A percentile compares a stretch with the other conserved stretches of the same genome.
These are phyloP conservation scores for Calliopsis andreniformis DNA, from an alignment of 1,140 invertebrate genomes.

Conservation along the genomic window DNA sequence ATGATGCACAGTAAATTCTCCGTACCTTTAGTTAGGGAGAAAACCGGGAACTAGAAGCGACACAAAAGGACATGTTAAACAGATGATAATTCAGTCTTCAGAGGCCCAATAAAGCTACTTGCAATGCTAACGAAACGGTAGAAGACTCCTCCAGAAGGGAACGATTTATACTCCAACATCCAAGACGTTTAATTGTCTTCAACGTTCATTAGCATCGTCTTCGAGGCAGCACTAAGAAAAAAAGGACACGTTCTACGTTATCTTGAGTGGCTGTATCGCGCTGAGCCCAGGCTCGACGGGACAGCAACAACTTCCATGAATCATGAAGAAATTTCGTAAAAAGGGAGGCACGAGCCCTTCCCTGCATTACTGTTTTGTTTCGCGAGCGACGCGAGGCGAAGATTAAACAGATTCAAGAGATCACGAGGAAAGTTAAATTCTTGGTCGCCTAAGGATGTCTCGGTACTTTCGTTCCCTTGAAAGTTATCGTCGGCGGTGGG, in stretches of 20 bases:
- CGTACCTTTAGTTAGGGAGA: too few relatives aligned
- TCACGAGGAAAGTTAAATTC: conserved; percentile 41
- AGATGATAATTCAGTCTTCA: too few relatives aligned
- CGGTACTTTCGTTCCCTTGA: conserved; percentile 8
- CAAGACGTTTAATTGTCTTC: background rate
- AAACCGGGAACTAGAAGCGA: too few relatives aligned
- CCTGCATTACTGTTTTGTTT: background rate
- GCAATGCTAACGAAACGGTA: too few relatives aligned
- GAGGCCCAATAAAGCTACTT: too few relatives aligned
- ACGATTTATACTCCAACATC: background rate
- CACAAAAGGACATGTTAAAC: background rate
- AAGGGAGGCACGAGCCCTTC: background rate
- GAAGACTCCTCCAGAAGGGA: too few relatives aligned
- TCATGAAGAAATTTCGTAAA: background rate
- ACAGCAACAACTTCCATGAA: background rate
- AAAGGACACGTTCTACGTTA: background rate
- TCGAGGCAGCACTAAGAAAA: background rate
- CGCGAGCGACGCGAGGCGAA: conserved; percentile 11
- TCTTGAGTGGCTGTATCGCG: background rate
- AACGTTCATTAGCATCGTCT: background rate
- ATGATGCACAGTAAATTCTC: too few relatives aligned
- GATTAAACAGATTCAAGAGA: conserved; percentile 36
- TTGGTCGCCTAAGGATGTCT: background rate
- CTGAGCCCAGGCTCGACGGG: background rate
- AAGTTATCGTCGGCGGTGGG: conserved; percentile 25